phyloP scores from a whole-genome alignment of 2,113 vertebrate species.

The Clarias gariepinus region DNA sequence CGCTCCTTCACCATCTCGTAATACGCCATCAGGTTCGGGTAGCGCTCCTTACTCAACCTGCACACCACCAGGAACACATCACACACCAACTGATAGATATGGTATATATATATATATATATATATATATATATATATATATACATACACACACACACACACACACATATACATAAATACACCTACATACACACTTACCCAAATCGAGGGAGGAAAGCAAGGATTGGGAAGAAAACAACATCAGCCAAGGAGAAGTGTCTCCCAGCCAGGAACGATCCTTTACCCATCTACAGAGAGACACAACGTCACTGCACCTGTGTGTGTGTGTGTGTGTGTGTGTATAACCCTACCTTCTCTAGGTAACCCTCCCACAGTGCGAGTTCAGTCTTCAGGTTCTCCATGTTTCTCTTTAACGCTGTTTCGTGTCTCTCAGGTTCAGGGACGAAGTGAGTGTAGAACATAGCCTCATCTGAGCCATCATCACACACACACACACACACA shows the following conservation, averaged over 20 bases:
- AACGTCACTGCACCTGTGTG: neutral
- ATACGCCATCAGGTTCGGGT: conserved; percentile 3
- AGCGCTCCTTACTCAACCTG: conserved; percentile 6
- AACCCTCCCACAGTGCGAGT: conserved; percentile 71
- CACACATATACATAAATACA: no score
- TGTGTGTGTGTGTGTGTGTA: neutral
- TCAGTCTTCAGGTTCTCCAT: conserved; percentile 59
- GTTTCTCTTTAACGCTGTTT: conserved; percentile 67
- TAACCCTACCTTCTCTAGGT: conserved; percentile 52
- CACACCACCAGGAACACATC: neutral
- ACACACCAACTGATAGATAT: neutral
- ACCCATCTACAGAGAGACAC: conserved; percentile 38
- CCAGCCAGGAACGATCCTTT: conserved; percentile 54
- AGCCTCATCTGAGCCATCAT: neutral
- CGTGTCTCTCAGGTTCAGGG: conserved; percentile 70
- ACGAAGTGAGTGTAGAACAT: conserved; percentile 61
- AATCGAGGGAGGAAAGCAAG: conserved; percentile 52
- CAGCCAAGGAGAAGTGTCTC: conserved; percentile 61
- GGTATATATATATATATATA: no score
- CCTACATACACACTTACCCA: conserved; percentile 55
- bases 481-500: neutral
- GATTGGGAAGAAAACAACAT: conserved; percentile 58
- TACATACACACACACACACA: conserved; percentile 14
- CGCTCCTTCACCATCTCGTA: conserved; percentile 35
- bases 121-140: no score